Percentiles rank a stretch among this genome's conserved stretches.
These are phyloP conservation scores for Podarcis siculus DNA, from an alignment of 2,797 vertebrate genomes.

Conservation along the genomic window DNA sequence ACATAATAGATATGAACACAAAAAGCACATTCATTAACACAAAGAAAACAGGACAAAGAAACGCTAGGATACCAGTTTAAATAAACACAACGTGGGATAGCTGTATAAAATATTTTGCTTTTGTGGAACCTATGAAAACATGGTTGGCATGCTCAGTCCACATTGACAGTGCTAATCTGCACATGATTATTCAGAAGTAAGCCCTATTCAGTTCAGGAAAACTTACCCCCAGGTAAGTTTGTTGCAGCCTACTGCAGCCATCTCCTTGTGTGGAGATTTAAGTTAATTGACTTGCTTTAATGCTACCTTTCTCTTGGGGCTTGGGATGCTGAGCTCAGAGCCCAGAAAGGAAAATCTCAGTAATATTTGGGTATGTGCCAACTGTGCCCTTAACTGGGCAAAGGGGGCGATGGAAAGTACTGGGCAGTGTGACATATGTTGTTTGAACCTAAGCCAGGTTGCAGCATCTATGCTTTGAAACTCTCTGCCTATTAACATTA, in stretches of 20 bases:
- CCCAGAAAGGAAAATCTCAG: too few relatives aligned
- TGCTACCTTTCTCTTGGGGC: too few relatives aligned
- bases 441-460: too few relatives aligned
- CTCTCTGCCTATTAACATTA: too few relatives aligned
- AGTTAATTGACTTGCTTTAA: too few relatives aligned
- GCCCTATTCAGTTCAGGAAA: neutral
- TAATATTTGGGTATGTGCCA: too few relatives aligned
- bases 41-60: neutral
- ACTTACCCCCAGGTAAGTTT: neutral
- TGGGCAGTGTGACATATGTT: too few relatives aligned
- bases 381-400: too few relatives aligned
- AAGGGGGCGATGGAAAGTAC: too few relatives aligned
- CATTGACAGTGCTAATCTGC: neutral
- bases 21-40: neutral
- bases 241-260: neutral
- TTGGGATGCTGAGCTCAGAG: too few relatives aligned
- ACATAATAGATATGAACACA: constrained; percentile 10
- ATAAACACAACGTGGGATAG: neutral
- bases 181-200: neutral
- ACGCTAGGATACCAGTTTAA: neutral
- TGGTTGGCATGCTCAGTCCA: neutral
- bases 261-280: neutral
- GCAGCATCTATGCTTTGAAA: too few relatives aligned
- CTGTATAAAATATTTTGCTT: neutral
- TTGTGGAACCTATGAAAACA: constrained; percentile 9